Evolutionary conservation across 2,888 invertebrate species (phyloP).

Genomic region (Halictus quadricinctus): DNA sequence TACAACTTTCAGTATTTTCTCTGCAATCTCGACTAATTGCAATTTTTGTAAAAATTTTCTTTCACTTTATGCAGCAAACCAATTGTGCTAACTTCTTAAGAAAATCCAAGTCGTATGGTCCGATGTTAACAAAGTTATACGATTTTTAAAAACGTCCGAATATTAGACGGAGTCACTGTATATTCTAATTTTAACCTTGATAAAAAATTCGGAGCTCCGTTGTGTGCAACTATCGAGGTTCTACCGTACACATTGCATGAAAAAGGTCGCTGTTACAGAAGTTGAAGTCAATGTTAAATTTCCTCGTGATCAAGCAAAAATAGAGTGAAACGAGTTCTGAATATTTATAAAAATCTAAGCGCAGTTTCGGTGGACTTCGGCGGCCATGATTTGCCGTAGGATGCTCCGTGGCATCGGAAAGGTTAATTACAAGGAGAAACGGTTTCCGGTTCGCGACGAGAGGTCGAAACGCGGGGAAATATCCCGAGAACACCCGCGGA

Average conservation of each 20-base stretch:
- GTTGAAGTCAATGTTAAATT: not conserved
- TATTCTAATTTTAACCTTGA: not conserved
- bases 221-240: not conserved
- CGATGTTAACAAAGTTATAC: too few relatives aligned
- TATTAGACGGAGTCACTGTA: too few relatives aligned
- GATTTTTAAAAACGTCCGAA: too few relatives aligned
- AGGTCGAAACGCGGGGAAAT: slow-evolving; percentile 33
- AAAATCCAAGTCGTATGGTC: too few relatives aligned
- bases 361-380: not conserved
- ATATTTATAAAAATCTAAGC: not conserved
- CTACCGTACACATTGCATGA: not conserved
- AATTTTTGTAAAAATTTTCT: too few relatives aligned
- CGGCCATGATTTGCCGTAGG: not conserved
- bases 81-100: too few relatives aligned
- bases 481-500: slow-evolving; percentile 39
- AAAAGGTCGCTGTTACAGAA: not conserved
- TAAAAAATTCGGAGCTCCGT: not conserved
- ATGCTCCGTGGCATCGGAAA: not conserved
- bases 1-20: too few relatives aligned
- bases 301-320: not conserved
- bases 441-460: slow-evolving; percentile 39
- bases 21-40: too few relatives aligned
- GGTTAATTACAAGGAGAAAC: slow-evolving; percentile 17
- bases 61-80: too few relatives aligned
- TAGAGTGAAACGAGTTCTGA: not conserved